Evolutionary conservation across 2,797 vertebrate genomes (phyloP), one percentile per base, ranked within the genome.

Genomic region (Periparus ater): DNA sequence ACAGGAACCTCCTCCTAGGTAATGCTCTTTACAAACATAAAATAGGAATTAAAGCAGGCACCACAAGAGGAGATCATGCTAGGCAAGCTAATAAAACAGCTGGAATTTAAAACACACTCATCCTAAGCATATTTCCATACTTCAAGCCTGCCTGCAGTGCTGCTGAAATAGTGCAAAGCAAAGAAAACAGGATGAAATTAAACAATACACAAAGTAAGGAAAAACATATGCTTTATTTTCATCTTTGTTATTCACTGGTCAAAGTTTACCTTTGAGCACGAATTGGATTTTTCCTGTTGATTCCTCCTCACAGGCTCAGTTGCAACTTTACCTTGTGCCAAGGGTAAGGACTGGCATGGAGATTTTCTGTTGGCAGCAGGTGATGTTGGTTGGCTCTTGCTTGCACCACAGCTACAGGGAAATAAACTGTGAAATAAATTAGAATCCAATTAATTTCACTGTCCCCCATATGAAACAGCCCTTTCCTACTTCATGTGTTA

Each of bases 341-440:
- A 88, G 47, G n/a, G 38, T 61, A 78, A 85, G 32, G 53, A 55
- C 32, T 68, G 73, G 54, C 71, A 79, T 34, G 19, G 58, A 90
- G 58, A 88, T 70, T 77, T 94, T 51, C 85, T 86, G 19, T 29
- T 76, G 63, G 74, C 25, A 76, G 83, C 44, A 73, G 85, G 88
- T 38, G 54, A 66, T 76, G 78, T 16, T 55, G 60, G 38, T 44
- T 92, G 77, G 60, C 66, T 84, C 73, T 81, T 76, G 73, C 42
- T 79, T 82, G 62, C 78, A 91, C 62, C 89, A 88, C 73, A 75
- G 89, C 85, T 86, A 93, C 73, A 78, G 73, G 85, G n/a, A 93
- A 93, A 84, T 58, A 71, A 89, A 88, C 68, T 54, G 85, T 14
- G 26, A 87, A 91, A 74, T 15, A 90, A 93, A 89, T 54, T 27